Conservation (phyloP, 1,140 invertebrate species). For the Nasonia longicornis region DNA sequence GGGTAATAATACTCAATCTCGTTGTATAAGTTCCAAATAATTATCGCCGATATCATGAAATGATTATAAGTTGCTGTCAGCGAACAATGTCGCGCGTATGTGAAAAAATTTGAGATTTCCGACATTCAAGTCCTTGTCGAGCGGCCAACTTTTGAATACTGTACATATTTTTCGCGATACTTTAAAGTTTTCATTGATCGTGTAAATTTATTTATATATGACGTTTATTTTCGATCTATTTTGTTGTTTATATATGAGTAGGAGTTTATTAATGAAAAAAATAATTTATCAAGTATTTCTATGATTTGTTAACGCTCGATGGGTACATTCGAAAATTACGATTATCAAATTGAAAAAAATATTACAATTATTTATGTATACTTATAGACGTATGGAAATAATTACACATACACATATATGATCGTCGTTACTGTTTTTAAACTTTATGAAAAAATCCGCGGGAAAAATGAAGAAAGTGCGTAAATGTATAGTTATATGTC, state of each 20-base stretch:
- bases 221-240: constrained; percentile 9
- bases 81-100: not conserved
- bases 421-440: constrained; percentile 64
- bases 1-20: constrained; percentile 39
- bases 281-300: not conserved
- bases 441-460: constrained; percentile 59
- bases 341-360: constrained; percentile 14
- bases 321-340: constrained; percentile 10
- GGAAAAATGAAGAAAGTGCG: constrained; percentile 34
- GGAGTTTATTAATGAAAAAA: constrained; percentile 19
- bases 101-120: constrained; percentile 22
- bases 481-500: constrained; percentile 36
- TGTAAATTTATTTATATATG: constrained; percentile 24
- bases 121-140: constrained; percentile 7
- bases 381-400: constrained; percentile 32
- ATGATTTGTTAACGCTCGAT: constrained; percentile 21
- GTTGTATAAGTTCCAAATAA: constrained; percentile 19
- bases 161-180: constrained; percentile 33
- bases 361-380: constrained; percentile 40
- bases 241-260: constrained; percentile 11
- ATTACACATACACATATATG: constrained; percentile 53
- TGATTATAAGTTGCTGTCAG: constrained; percentile 3
- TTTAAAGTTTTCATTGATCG: not conserved
- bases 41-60: not conserved
- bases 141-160: not conserved